Evolutionary conservation across 2,113 vertebrate genomes (phyloP), one percentile per base, ranked within the genome.

Genomic region (Lipophrys pholis): DNA sequence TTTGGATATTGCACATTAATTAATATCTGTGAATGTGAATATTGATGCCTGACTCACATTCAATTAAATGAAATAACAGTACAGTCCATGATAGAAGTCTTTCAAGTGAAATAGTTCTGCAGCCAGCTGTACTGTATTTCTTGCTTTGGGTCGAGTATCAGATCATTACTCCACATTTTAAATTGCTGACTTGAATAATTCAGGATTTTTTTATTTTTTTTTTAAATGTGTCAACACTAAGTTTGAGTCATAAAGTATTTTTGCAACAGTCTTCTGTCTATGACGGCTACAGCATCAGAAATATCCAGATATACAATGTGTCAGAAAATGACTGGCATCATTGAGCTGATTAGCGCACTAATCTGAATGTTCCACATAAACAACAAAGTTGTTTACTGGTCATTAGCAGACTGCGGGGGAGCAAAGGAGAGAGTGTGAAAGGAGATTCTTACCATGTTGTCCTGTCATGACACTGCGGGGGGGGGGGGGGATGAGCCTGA

Each of bases 401-500:
- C 40, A 67, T 81, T 56, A 63, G 61, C 50, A 0, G 40, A 52
- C 35, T 36, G 9, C 9, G 21, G 7, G 8, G n/a, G 45, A n/a
- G 17, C n/a, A 66, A 69, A 74, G 65, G 65, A 69, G 75, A 83
- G 79, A 71, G 65, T 72, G 80, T 81, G 71, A 67, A 51, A 77
- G 45, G 36, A 15, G 46, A 40, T 73, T 69, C 57, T 46, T 69
- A 16, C 9, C 53, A 21, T 66, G 50, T 63, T 81, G 74, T 80
- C 81, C 76, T 69, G 62, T 75, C 66, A 52, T 87, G 80, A 68
- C 75, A 84, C 43, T 3, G 30, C 1, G 3, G 14, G n/a, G n/a
- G n/a, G n/a, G n/a, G n/a, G n/a, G n/a, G n/a, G 63, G 66, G 69
- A 81, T 14, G 65, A 69, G 54, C 78, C 80, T 78, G 80, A 88